Percentiles rank a stretch among this genome's conserved stretches.
Evolutionary conservation across 2,888 invertebrate species (phyloP).

Genomic region (Hirtodrosophila trivittata): DNA sequence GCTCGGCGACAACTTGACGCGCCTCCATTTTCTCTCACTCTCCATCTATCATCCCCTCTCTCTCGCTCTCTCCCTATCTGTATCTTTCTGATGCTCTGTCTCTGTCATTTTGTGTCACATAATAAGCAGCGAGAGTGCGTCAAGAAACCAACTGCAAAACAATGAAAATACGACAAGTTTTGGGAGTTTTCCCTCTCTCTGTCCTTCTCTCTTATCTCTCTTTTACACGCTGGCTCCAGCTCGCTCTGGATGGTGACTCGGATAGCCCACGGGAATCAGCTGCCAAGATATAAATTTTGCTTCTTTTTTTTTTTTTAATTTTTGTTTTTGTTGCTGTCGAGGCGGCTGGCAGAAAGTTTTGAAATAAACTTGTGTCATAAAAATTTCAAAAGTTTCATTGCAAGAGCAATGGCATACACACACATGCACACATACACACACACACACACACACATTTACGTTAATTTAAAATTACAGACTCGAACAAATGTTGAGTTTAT

Average conservation of each 20-base stretch:
- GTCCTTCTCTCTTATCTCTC: not conserved
- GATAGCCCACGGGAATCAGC: conserved; percentile 54
- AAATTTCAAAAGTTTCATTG: conserved; percentile 69
- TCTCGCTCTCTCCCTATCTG: not conserved
- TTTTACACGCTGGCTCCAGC: conserved; percentile 1
- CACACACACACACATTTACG: conserved; percentile 15
- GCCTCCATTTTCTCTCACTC: conserved; percentile 10
- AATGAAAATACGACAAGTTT: conserved; percentile 55
- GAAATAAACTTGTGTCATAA: conserved; percentile 76
- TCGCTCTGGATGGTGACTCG: conserved; percentile 22
- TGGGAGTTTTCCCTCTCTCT: not conserved
- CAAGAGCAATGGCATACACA: conserved; percentile 30
- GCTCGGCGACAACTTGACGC: conserved; percentile 58
- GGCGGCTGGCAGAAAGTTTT: conserved; percentile 67
- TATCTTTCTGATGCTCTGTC: not conserved
- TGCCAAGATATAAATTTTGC: conserved; percentile 53
- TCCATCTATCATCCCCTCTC: not conserved
- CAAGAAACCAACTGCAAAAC: conserved; percentile 63
- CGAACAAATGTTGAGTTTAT: conserved; percentile 28
- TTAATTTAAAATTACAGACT: conserved; percentile 30
- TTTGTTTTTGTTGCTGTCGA: conserved; percentile 26
- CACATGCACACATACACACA: conserved; percentile 13
- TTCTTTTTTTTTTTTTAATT: conserved; percentile 10
- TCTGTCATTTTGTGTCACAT: conserved; percentile 47
- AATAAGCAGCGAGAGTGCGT: conserved; percentile 63